Evolutionary conservation across 1,140 invertebrate species (phyloP), one percentile per base, ranked within the genome.

Genomic region (Papilio machaon): DNA sequence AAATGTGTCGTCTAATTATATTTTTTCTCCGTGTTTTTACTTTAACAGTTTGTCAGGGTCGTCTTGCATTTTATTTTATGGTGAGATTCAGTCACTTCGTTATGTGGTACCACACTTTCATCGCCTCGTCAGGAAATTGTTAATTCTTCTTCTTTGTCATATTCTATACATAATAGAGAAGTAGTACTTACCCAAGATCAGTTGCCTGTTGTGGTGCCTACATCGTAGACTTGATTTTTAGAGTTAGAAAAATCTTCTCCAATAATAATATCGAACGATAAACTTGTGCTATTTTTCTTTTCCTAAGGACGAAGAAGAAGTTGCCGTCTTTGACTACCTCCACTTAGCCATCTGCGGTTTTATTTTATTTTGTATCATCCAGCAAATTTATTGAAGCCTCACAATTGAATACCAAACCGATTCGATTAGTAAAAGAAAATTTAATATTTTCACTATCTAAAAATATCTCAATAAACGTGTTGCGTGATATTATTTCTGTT

Each of bases 241-340:
- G 77, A 83, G 82, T 46, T 80, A 23, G 52, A 47, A 73, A 15
- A 60, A 23, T 46, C 64, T 11, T 19, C 52, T 75, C 47, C 38
- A 38, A 47, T 52, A 15, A 70, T 79, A 73, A 84, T 83, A 82
- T 78, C 75, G 74, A 84, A 84, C 82, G 60, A 84, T 88, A 87
- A 86, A 87, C 75, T 81, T 84, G 84, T 88, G 85, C 83, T 82
- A 82, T 87, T 82, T 89, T 90, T 89, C 89, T 82, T 91, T 91
- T 89, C 86, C 87, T 79, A 91, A 91, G 86, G 89, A 84, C 80
- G 81, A 84, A 84, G 81, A 83, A 81, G 81, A 77, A 73, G 81
- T 30, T 76, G 54, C 81, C 80, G 60, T 58, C 77, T 47, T 76
- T 52, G 60, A 81, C 52, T 80, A 70, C 74, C 80, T 67, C 82